Base-by-base conservation (phyloP, 2,888 invertebrate species). In the Toxonevra muliebris region DNA sequence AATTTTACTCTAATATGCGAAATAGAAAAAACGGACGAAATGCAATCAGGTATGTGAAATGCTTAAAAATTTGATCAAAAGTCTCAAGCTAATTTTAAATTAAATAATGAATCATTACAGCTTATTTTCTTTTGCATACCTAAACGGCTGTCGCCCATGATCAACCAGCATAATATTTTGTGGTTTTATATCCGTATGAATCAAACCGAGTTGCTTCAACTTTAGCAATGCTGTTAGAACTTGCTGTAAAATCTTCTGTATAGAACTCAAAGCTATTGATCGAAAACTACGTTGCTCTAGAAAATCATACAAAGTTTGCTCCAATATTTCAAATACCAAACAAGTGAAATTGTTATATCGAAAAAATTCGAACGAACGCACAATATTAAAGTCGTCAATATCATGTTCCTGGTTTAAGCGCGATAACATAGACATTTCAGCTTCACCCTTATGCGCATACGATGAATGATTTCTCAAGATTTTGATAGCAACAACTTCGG, bases 81-180 rank as follows among this genome's bases (percentile, higher is more conserved):
- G n/a, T n/a, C n/a, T n/a, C n/a, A n/a, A n/a, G n/a, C n/a, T n/a
- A n/a, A n/a, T n/a, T n/a, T n/a, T n/a, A n/a, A n/a, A n/a, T 9
- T 43, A 43, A 9, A 43, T 12, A 43, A 11, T 11, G 9, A 43
- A 11, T 43, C 45, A 12, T 12, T 43, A 12, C 45, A 12, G 45
- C 12, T 9, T 43, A 30, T 4, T 30, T 7, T 30, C 30, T 48
- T 54, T 5, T 17, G 45, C 71, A 62, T 65, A 83, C 83, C 83
- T 84, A 87, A 98, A 99, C 1, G 99, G 99, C 85, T 98, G 97
- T 74, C 98, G 91, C 69, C 93, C 93, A 58, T 98, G 99, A 87
- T 99, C 98, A 76, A 99, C 98, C 86, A 99, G 87, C 99, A 99
- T 99, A 84, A 99, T 99, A 87, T 99, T 99, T 87, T 99, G 99